These are phyloP conservation scores for Cotesia chilonis DNA, from an alignment of 1,140 invertebrate genomes.

Conservation along the genomic window DNA sequence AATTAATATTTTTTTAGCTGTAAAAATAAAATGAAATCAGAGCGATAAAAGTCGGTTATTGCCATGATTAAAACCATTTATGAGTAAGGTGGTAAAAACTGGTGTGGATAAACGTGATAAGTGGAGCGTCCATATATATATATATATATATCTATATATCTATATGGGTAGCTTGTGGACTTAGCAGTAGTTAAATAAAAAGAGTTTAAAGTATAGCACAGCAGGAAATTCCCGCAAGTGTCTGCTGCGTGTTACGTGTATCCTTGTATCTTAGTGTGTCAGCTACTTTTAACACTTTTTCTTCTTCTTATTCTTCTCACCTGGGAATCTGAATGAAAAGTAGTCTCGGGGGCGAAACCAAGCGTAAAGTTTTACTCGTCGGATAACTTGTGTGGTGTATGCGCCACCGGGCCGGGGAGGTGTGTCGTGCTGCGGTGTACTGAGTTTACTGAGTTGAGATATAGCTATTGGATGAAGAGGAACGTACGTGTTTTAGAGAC, in stretches of 20 bases:
- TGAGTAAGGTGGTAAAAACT: background rate
- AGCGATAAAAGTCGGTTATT: too few relatives aligned
- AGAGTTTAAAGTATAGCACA: slow-evolving; percentile 5
- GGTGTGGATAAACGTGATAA: background rate
- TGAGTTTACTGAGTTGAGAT: slow-evolving; percentile 13
- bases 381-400: slow-evolving; percentile 26
- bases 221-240: background rate
- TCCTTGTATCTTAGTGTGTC: slow-evolving; percentile 7
- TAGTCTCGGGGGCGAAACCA: slow-evolving; percentile 29
- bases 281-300: slow-evolving; percentile 18
- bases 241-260: background rate
- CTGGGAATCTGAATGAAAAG: slow-evolving; percentile 39
- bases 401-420: slow-evolving; percentile 1
- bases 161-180: background rate
- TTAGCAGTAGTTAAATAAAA: background rate
- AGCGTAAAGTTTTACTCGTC: slow-evolving; percentile 27
- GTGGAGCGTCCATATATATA: background rate
- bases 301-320: slow-evolving; percentile 15
- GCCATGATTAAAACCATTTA: too few relatives aligned
- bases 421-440: background rate
- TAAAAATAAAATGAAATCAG: too few relatives aligned
- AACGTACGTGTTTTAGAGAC: slow-evolving; percentile 35
- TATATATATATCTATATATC: background rate
- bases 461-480: background rate
- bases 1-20: background rate